Base-by-base conservation (phyloP, 2,797 vertebrate species). In the Rhadinocentrus ornatus region DNA sequence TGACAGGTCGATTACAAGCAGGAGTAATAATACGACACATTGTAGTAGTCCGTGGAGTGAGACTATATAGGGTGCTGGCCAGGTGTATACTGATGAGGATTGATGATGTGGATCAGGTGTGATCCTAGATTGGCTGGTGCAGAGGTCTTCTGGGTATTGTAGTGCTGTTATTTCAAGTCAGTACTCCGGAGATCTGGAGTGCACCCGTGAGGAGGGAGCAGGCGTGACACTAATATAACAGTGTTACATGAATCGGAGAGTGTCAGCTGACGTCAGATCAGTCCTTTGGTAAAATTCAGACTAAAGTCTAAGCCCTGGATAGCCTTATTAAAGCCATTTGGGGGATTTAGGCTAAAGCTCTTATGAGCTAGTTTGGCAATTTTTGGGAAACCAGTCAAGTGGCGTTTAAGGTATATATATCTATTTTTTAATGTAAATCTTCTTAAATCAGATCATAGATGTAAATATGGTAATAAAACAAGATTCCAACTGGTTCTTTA, bases 281-380 rank as follows among this genome's bases (percentile, higher is more conserved):
- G 60, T 73, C 65, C 58, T 66, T 55, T 46, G 58, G 64, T 62
- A 46, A 68, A 69, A 66, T 41, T 67, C 62, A 59, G 71, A 62
- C 70, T 70, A 62, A 77, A 78, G 58, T 65, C 55, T 78, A 18
- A 68, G 44, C 62, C 24, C 58, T 26, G 37, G 65, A 37, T 56
- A 57, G 79, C 85, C 72, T 81, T 66, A 72, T 78, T 66, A 39
- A 79, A 80, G 86, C 84, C 83, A 87, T 88, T 69, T 73, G 69
- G 71, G 66, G 73, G 80, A 53, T 53, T 63, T 62, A 61, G 76
- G 80, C 78, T 80, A 76, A 75, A 82, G 77, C 77, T 80, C 67
- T 80, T 73, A 82, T 57, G 29, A 66, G 75, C 67, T 69, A 75
- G 88, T 77, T 73, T 67, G 73, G 32, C 61, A 63, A 48, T 61